Conservation (phyloP, 2,113 vertebrate species). For the Gymnocephalus cernua region DNA sequence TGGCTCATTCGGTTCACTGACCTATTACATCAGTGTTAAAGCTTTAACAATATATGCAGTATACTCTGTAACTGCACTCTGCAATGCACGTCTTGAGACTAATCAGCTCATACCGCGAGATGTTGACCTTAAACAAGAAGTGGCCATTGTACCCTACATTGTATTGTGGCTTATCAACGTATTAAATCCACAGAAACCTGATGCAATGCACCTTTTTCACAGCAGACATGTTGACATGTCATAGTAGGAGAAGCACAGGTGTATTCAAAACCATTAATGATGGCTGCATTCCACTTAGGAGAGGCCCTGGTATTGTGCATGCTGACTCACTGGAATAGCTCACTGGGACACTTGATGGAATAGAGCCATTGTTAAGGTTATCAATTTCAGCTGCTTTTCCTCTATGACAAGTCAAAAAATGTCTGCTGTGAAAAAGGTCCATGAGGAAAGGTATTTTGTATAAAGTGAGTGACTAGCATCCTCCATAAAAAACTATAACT, state of each 20-base stretch:
- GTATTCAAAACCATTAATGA: too few relatives aligned
- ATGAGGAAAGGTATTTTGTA: not conserved
- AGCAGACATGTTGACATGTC: too few relatives aligned
- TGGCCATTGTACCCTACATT: not conserved
- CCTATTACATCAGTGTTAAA: slow-evolving; percentile 4
- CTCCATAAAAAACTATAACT: not conserved
- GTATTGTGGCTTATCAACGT: not conserved
- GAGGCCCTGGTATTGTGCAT: too few relatives aligned
- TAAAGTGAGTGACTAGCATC: not conserved
- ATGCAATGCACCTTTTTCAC: not conserved
- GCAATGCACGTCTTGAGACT: not conserved
- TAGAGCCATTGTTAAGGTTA: too few relatives aligned
- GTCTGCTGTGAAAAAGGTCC: too few relatives aligned
- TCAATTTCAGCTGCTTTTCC: too few relatives aligned
- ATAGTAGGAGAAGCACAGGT: too few relatives aligned
- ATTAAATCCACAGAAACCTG: not conserved
- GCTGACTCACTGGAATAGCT: too few relatives aligned
- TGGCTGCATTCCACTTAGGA: too few relatives aligned
- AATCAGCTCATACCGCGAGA: not conserved
- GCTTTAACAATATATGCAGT: slow-evolving; percentile 12
- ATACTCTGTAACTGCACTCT: not conserved
- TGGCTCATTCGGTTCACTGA: slow-evolving; percentile 25
- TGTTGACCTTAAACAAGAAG: not conserved
- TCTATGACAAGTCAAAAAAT: too few relatives aligned
- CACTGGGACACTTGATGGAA: too few relatives aligned